A percentile compares a stretch with the other conserved stretches of the same genome.
phyloP scores from a whole-genome alignment of 1,140 invertebrate species.

The Copidosoma floridanum region DNA sequence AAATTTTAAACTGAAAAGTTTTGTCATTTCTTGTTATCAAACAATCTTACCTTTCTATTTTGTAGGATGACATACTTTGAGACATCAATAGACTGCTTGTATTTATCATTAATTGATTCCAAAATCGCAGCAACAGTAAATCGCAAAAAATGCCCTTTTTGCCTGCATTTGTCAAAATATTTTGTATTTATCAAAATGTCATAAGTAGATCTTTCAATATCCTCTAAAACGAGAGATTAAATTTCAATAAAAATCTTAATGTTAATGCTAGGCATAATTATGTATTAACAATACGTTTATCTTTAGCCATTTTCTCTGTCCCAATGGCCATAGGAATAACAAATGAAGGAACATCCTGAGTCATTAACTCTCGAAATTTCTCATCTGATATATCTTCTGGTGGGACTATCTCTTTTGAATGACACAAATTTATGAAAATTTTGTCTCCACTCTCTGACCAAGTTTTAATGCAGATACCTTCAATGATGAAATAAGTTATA shows the following conservation, averaged over 20 bases:
- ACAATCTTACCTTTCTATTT: conserved; percentile 58
- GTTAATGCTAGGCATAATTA: not conserved
- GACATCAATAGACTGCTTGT: conserved; percentile 36
- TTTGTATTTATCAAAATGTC: conserved; percentile 48
- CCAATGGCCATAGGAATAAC: conserved; percentile 87
- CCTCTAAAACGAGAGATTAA: conserved; percentile 32
- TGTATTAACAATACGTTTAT: conserved; percentile 66
- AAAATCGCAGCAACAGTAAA: conserved; percentile 48
- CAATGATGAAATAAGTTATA: conserved; percentile 30
- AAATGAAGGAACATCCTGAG: conserved; percentile 71
- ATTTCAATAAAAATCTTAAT: not conserved
- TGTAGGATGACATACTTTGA: conserved; percentile 61
- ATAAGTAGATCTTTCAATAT: conserved; percentile 38
- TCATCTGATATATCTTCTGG: conserved; percentile 79
- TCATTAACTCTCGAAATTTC: conserved; percentile 69
- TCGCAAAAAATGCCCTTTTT: conserved; percentile 39
- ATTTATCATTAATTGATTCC: conserved; percentile 44
- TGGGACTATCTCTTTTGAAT: conserved; percentile 71
- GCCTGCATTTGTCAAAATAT: conserved; percentile 48
- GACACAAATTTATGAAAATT: conserved; percentile 79
- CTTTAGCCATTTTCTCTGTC: conserved; percentile 70
- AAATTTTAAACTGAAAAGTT: no score
- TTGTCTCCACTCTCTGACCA: conserved; percentile 68
- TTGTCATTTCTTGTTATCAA: no score
- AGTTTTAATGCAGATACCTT: conserved; percentile 84